Conservation (phyloP, 30 jellyfish, hydroid and myxozoan genomes). For the Pelagia noctiluca region DNA sequence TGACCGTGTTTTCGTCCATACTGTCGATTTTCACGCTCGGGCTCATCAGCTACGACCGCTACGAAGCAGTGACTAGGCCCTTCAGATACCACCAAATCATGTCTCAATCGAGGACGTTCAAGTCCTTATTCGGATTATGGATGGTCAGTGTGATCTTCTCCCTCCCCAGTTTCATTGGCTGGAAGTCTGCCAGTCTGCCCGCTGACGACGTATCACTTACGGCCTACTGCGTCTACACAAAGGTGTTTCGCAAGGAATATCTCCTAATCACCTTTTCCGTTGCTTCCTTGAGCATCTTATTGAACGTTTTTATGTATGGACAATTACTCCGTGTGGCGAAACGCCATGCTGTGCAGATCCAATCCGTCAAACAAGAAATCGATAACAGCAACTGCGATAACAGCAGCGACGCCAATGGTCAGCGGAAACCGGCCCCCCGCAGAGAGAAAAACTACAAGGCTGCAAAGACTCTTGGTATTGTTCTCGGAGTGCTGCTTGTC, state of each 20-base stretch:
- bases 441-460: conserved; percentile 84
- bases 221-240: conserved; percentile 86
- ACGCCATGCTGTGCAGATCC: conserved; percentile 83
- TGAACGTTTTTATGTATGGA: conserved; percentile 66
- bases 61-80: conserved; percentile 82
- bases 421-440: conserved; percentile 50
- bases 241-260: conserved; percentile 76
- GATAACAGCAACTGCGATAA: conserved; percentile 66
- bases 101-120: conserved; percentile 56
- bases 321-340: conserved; percentile 74
- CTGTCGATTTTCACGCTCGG: conserved; percentile 85
- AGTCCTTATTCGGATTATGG: conserved; percentile 56
- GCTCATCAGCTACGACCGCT: conserved; percentile 85
- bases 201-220: conserved; percentile 20
- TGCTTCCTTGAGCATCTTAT: conserved; percentile 47
- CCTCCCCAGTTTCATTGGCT: conserved; percentile 83
- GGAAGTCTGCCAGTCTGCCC: conserved; percentile 55
- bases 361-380: conserved; percentile 62
- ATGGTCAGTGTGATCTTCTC: conserved; percentile 50
- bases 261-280: conserved; percentile 46
- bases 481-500: conserved; percentile 74
- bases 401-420: no score
- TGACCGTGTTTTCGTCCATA: conserved; percentile 64
- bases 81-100: conserved; percentile 74
- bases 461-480: conserved; percentile 89